A percentile compares a stretch with the other conserved stretches of the same genome.
phyloP scores from a whole-genome alignment of 2,888 invertebrate species.

The Noctua fimbriata region DNA sequence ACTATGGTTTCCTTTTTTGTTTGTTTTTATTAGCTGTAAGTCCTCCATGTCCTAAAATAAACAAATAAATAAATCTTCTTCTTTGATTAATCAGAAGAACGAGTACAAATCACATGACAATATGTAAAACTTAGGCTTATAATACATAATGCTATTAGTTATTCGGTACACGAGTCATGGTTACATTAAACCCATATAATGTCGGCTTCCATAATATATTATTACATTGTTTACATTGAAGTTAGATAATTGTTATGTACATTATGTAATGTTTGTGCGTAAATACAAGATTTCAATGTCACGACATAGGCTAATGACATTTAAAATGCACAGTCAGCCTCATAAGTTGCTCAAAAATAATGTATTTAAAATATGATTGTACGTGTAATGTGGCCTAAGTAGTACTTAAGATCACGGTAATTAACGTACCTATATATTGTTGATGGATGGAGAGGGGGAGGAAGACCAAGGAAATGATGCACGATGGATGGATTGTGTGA shows the following conservation, averaged over 20 bases:
- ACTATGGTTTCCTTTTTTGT: too few species aligned
- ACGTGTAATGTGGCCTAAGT: neutral
- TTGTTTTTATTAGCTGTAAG: too few species aligned
- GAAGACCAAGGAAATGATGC: too few species aligned
- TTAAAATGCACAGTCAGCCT: neutral
- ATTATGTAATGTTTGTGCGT: constrained; percentile 13
- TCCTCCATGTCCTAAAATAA: too few species aligned
- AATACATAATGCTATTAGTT: constrained; percentile 1
- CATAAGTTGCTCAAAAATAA: neutral
- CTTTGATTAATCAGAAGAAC: neutral
- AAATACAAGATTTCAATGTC: constrained; percentile 16
- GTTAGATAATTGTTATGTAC: constrained; percentile 32
- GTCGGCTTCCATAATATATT: constrained; percentile 13
- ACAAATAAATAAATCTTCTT: too few species aligned
- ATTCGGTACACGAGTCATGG: constrained; percentile 24
- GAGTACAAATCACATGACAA: neutral
- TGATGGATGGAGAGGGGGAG: too few species aligned
- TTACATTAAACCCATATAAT: constrained; percentile 25
- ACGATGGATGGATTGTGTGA: too few species aligned
- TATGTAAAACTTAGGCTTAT: neutral
- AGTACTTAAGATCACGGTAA: neutral
- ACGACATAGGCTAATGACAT: constrained; percentile 23
- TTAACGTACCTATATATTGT: neutral
- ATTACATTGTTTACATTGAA: constrained; percentile 41
- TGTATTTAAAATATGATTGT: neutral